These are phyloP conservation scores for Ctenosaura bakeri DNA, from an alignment of 2,797 vertebrate species.

Conservation along the genomic window DNA sequence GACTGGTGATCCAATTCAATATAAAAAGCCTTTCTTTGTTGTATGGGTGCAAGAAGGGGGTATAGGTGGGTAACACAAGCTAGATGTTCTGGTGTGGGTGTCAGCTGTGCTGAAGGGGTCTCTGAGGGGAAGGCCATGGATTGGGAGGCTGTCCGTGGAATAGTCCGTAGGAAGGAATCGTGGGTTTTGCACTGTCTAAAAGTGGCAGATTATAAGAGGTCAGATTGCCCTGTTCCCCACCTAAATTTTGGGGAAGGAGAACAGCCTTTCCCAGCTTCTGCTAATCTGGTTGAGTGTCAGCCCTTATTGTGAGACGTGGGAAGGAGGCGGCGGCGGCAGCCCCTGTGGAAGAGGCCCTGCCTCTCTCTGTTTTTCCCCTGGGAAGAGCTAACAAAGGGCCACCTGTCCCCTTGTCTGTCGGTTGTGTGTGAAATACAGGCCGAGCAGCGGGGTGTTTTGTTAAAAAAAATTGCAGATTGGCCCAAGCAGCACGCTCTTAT, in stretches of 20 bases:
- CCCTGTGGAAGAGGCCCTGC: neutral
- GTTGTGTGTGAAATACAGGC: neutral
- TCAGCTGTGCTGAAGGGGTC: neutral
- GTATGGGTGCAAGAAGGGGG: neutral
- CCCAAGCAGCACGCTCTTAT: neutral
- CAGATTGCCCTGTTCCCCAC: neutral
- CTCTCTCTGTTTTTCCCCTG: no score
- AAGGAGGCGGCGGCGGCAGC: neutral
- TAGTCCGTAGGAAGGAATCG: neutral
- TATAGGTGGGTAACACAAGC: no score
- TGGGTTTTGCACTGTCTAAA: neutral
- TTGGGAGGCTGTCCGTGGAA: neutral
- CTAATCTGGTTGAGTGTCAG: neutral
- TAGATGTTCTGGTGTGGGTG: neutral
- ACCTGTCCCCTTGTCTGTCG: neutral
- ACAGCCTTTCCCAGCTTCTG: neutral
- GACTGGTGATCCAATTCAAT: no score
- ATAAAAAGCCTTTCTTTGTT: no score
- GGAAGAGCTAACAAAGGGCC: conserved; percentile 4
- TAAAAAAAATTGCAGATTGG: neutral
- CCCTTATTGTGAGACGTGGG: neutral
- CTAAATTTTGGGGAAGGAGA: neutral
- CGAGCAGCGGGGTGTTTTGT: neutral
- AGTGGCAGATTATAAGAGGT: neutral
- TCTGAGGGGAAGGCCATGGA: neutral